Base-by-base conservation (phyloP, 2,888 invertebrate genomes). In the Drosophila kanekoi region DNA sequence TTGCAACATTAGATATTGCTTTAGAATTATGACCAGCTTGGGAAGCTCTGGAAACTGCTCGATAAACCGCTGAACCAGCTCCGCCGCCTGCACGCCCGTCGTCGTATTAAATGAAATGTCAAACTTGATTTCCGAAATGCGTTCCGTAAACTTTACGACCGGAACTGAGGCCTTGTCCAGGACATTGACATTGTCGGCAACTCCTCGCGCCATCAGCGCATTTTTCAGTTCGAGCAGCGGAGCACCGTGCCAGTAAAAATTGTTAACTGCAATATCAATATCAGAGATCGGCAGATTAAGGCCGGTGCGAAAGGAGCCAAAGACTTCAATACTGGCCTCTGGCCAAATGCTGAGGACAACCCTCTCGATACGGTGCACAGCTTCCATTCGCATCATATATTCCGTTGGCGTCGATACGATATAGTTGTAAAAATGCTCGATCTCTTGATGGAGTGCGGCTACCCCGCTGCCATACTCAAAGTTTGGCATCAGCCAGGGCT, bases 91-190 rank as follows among this genome's bases (percentile, higher is more conserved):
- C 0, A 86, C 84, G 5, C 83, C 88, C 1, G 86, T 67, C 1
- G 37, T 65, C 14, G 66, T 80, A 51, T 88, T 84, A 20, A 88
- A 88, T 11, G 77, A 68, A 1, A 84, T 78, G 23, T 84, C 83
- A 32, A 84, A 84, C 16, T 88, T 88, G 9, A 83, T 61, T 11
- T 66, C 67, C 0, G 83, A 83, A 35, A 78, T 49, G 3, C 57
- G 54, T 8, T 84, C 84, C 4, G 87, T 88, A 14, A 88, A 84
- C 23, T 84, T 84, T 0, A 84, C 71, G n/a, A 84, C 81, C 1
- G 84, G 88, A 40, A 84, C 87, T 0, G 84, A 49, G 2, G 84
- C 84, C 40, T 72, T 84, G 54, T 87, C 76, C 49, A 84, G 40
- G 6, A 86, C 84, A 23, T n/a, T 51, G 0, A 87, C 59, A 5